Percentiles rank a stretch among this genome's conserved stretches.
Conservation (phyloP, 2,797 vertebrate species). For the Hydrophis major region DNA sequence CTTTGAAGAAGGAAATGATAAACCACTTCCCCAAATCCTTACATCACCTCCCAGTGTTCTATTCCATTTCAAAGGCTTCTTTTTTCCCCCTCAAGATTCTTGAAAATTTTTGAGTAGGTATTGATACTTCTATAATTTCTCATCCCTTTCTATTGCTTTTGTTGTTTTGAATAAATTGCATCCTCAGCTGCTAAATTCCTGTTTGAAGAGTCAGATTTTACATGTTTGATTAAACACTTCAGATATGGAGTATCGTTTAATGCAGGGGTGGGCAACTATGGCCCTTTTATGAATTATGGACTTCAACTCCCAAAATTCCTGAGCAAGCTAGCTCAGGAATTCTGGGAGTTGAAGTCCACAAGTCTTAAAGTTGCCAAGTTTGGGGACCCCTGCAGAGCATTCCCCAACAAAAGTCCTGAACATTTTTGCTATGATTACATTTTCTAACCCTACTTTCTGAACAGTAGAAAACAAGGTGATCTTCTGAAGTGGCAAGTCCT, state of each 20-base stretch:
- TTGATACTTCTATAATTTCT: background rate
- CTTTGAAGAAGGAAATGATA: background rate
- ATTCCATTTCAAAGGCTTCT: background rate
- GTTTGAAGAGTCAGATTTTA: background rate
- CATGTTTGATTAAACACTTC: background rate
- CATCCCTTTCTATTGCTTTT: background rate
- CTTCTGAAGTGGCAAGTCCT: background rate
- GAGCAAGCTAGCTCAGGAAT: too few species aligned
- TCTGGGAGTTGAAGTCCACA: too few species aligned
- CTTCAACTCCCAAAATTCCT: too few species aligned
- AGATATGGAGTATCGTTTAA: background rate
- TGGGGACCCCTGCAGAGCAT: background rate
- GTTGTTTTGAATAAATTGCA: background rate
- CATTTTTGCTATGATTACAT: background rate
- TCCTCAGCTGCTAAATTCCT: background rate
- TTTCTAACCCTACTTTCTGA: background rate
- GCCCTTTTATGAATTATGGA: too few species aligned
- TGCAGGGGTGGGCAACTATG: too few species aligned
- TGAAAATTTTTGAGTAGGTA: background rate
- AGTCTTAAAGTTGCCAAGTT: too few species aligned
- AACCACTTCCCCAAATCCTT: background rate
- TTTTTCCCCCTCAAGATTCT: background rate
- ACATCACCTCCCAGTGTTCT: background rate
- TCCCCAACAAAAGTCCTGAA: background rate
- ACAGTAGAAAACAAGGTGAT: background rate